Evolutionary conservation across 2,113 vertebrate genomes (phyloP), one percentile per base, ranked within the genome.

Genomic region (Polypterus senegalus): DNA sequence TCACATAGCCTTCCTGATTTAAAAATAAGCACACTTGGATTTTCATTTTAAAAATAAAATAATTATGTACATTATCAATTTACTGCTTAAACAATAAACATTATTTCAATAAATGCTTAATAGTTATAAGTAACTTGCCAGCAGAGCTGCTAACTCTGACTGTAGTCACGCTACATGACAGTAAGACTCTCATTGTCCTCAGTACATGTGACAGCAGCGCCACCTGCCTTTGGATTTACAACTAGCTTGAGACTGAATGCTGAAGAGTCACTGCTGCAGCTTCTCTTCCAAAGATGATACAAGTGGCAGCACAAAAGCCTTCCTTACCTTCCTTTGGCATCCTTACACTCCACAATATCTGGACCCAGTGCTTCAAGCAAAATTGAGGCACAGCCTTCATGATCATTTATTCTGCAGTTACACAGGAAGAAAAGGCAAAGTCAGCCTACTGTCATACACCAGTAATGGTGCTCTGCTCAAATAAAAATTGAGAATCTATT

Each of bases 351-450:
- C 49, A 90, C 72, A 47, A 98, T 94, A 70, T 87, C 89, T 47
- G 90, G 81, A 3, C 93, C 91, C 53, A 98, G 89, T 58, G 93
- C 88, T 66, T 94, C 91, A 1, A 98, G 84, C 55, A 98, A 83
- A 71, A 98, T 70, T 0, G 89, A 82, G 0, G 91, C 94, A 78
- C 96, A 98, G 43, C 86, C 74, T 80, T 97, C 94, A 1, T 97
- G 91, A 71, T 92, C 89, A 5, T 95, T 97, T 64, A 88, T 86
- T 74, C 96, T 98, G 73, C 7, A 27, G 44, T 51, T 47, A 55
- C 3, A 3, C 27, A 10, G 54, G 54, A 3, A 55, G 27, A n/a
- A 27, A n/a, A 10, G 10, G 10, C 3, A 27, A 55, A n/a, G 54
- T 27, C 10, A 55, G 27, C 10, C 54, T n/a, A 55, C 10, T 4